Percentiles rank a stretch among this genome's conserved stretches.
Evolutionary conservation across 2,113 vertebrate species (phyloP).

Genomic region (Potamarius usumacintae): DNA sequence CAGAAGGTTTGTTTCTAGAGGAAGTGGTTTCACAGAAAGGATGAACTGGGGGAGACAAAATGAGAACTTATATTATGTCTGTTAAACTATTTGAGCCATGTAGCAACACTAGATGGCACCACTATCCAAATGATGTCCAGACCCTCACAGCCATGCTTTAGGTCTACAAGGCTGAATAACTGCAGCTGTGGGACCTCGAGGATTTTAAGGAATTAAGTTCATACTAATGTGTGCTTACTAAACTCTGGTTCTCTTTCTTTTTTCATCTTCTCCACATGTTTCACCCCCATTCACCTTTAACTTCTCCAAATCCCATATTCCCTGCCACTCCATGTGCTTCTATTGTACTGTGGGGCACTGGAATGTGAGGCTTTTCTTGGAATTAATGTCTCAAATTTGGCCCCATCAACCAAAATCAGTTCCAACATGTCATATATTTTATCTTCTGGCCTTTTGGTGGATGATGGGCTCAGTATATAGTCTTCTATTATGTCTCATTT

Average conservation of each 20-base stretch:
- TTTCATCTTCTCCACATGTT: conserved; percentile 21
- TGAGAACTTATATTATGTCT: conserved; percentile 17
- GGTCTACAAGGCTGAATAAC: background rate
- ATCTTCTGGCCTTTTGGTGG: background rate
- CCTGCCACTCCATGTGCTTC: conserved; percentile 14
- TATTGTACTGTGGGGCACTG: conserved; percentile 42
- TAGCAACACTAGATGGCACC: conserved; percentile 55
- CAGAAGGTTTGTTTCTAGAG: background rate
- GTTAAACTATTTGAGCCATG: background rate
- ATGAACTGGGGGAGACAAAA: conserved; percentile 7
- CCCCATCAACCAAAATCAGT: background rate
- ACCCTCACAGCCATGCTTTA: background rate
- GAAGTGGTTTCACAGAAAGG: conserved; percentile 34
- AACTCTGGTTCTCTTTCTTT: background rate
- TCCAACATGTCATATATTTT: background rate
- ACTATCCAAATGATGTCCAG: conserved; percentile 34
- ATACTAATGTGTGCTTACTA: conserved; percentile 2
- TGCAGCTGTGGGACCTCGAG: background rate
- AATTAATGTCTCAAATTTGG: conserved; percentile 26
- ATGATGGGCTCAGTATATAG: background rate
- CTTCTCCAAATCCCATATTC: background rate
- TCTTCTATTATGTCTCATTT: background rate
- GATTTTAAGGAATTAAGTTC: background rate
- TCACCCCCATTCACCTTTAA: conserved; percentile 43
- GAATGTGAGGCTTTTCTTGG: conserved; percentile 39